Conservation (phyloP, 2,888 invertebrate genomes). For the Acleris holmiana region DNA sequence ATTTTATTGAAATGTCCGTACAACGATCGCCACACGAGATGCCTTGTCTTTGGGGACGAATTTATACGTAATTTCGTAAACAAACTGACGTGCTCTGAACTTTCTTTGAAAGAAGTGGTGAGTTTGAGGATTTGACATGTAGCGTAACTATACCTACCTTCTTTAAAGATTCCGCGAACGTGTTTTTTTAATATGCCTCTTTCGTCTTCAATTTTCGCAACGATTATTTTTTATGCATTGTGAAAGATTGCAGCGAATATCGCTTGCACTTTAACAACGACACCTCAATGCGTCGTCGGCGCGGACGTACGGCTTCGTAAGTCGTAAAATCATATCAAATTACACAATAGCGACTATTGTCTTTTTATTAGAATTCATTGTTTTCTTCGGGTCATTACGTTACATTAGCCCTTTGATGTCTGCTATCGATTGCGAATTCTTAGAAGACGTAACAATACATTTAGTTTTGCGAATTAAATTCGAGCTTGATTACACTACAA, state of each 20-base stretch:
- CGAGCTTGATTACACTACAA: constrained; percentile 22
- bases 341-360: constrained; percentile 79
- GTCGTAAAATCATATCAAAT: constrained; percentile 79
- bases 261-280: constrained; percentile 69
- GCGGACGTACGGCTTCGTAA: constrained; percentile 77
- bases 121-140: constrained; percentile 73
- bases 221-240: constrained; percentile 20
- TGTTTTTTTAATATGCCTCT: no score
- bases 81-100: constrained; percentile 80
- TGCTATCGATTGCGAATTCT: constrained; percentile 19
- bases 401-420: constrained; percentile 52
- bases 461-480: constrained; percentile 19
- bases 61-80: constrained; percentile 83
- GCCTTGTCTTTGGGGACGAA: constrained; percentile 81
- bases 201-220: background rate
- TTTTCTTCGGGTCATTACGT: constrained; percentile 50
- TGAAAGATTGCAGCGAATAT: constrained; percentile 44
- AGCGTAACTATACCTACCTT: constrained; percentile 51
- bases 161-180: no score
- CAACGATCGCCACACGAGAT: constrained; percentile 81
- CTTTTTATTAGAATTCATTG: constrained; percentile 66
- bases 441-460: constrained; percentile 9
- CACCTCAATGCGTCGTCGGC: constrained; percentile 70
- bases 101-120: constrained; percentile 69
- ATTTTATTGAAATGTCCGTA: constrained; percentile 84